Base-by-base conservation (phyloP, 35 echinoderm and acorn worm genomes). In the Ptychodera flava region DNA sequence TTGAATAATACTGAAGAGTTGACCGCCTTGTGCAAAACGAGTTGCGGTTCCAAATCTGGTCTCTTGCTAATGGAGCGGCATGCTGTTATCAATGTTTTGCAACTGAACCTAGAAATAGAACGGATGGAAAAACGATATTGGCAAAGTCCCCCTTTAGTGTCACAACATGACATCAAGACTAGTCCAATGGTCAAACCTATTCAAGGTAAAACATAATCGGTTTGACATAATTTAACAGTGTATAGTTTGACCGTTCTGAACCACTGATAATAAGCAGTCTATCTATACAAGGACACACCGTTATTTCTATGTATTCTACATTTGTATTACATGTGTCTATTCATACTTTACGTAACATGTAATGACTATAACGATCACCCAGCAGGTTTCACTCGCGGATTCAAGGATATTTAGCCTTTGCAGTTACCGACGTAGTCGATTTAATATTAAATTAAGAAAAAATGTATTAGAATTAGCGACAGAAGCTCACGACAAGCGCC, bases 1-100 rank as follows among this genome's bases (percentile, higher is more conserved):
- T 34, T 33, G 31, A 16, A 94, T 90, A 36, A 75, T 90, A 2
- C 87, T 88, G 80, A 78, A 94, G 28, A 93, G 89, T 36, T 93
- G 78, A 16, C 80, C 84, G 30, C n/a, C 80, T 78, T 64, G 88
- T 27, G 92, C 92, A 34, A 0, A 15, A 15, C 82, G 31, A 80
- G 76, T 77, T 15, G 31, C 31, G 27, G 16, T 32, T n/a, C n/a
- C n/a, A 33, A 1, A 16, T 32, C 0, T 34, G 1, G 31, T 33
- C 1, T 38, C 33, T 37, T 87, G 79, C 16, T 52, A 28, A 88
- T 81, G 1, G 29, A 28, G 0, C 78, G 77, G 0, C 28, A 76
- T 0, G 78, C 36, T 22, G 53, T 36, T 84, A 93, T 87, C 30
- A 28, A 77, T 15, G 88, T 90, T 16, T 81, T 33, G 16, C 77